phyloP scores from a whole-genome alignment of 2,113 vertebrate species.

The Helogale parvula region DNA sequence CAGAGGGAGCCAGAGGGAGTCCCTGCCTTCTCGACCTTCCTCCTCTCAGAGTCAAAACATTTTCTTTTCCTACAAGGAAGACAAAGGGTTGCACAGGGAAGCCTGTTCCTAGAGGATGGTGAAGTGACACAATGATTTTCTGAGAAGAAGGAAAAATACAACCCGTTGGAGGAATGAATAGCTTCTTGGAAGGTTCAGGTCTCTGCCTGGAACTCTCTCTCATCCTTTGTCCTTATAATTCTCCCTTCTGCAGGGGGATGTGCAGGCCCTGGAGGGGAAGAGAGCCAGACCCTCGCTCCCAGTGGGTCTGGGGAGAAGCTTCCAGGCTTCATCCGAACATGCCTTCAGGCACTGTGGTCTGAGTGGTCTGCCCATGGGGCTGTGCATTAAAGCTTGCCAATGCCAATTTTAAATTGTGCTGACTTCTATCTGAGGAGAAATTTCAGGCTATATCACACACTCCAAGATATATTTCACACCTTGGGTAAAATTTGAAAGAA shows the following conservation, averaged over 20 bases:
- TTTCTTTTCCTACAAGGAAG: background rate
- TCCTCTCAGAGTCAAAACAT: background rate
- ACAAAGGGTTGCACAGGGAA: background rate
- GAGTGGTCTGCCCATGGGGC: background rate
- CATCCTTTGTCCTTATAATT: constrained; percentile 33
- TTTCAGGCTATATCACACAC: background rate
- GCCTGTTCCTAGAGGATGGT: background rate
- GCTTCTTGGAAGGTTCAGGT: background rate
- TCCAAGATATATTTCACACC: background rate
- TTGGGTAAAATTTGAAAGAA: background rate
- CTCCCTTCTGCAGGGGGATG: background rate
- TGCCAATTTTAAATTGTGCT: constrained; percentile 34
- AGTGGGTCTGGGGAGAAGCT: background rate
- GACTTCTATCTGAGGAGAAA: background rate
- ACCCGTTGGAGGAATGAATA: background rate
- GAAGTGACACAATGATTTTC: background rate
- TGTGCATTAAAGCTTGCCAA: constrained; percentile 43
- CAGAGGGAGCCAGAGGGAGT: background rate
- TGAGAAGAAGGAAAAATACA: background rate
- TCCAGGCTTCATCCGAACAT: constrained; percentile 31
- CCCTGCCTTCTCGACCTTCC: background rate
- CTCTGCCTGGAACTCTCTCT: background rate
- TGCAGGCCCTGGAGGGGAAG: background rate
- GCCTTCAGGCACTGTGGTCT: constrained; percentile 16
- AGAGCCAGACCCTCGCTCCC: background rate